Conservation (phyloP, 2,888 invertebrate species). For the Orchestes rusci region DNA sequence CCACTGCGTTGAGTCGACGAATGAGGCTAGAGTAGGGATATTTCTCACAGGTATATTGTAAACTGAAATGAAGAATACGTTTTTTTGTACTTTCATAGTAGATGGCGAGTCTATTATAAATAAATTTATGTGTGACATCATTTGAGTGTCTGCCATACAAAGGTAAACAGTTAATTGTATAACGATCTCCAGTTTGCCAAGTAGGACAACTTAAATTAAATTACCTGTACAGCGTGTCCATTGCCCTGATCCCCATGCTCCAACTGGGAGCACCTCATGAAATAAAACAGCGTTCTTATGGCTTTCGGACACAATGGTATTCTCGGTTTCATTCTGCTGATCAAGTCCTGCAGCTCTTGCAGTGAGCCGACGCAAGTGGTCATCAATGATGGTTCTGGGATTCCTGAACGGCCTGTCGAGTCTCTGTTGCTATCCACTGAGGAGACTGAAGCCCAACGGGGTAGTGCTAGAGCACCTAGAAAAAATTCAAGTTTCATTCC, state of each 20-base stretch:
- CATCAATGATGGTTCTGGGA: slow-evolving; percentile 63
- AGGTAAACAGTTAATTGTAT: too few relatives aligned
- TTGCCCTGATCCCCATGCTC: slow-evolving; percentile 40
- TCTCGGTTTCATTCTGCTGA: slow-evolving; percentile 53
- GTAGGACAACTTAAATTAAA: not conserved
- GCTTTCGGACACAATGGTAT: slow-evolving; percentile 57
- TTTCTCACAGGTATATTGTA: too few relatives aligned
- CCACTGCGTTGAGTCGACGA: too few relatives aligned
- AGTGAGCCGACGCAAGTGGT: slow-evolving; percentile 86
- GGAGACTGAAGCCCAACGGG: slow-evolving; percentile 60
- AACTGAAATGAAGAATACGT: too few relatives aligned
- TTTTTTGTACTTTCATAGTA: too few relatives aligned
- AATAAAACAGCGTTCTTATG: slow-evolving; percentile 77
- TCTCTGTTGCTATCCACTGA: slow-evolving; percentile 44
- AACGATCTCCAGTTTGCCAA: too few relatives aligned
- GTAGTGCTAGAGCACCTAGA: slow-evolving; percentile 71
- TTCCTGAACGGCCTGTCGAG: slow-evolving; percentile 38
- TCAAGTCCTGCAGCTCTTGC: slow-evolving; percentile 68
- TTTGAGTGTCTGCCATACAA: too few relatives aligned
- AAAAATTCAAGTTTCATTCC: not conserved
- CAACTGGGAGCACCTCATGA: slow-evolving; percentile 85
- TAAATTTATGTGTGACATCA: too few relatives aligned
- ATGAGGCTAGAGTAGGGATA: too few relatives aligned
- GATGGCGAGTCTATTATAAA: too few relatives aligned
- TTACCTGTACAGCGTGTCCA: slow-evolving; percentile 38